phyloP scores from a whole-genome alignment of 1,140 invertebrate genomes.

The Caenorhabditis elegans region DNA sequence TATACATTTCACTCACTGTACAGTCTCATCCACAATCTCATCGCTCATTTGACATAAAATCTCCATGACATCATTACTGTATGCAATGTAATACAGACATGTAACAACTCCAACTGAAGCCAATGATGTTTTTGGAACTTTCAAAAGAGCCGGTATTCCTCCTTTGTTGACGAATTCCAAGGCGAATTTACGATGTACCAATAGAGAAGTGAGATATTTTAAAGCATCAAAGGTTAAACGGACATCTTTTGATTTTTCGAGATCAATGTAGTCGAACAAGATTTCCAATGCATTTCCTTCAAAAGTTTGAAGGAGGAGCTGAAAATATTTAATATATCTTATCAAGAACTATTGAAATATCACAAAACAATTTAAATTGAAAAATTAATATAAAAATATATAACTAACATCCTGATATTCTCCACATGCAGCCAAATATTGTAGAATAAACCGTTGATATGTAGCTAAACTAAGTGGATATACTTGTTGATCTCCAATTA shows the following conservation, averaged over 20 bases:
- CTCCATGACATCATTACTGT: constrained; percentile 96
- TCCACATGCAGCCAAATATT: constrained; percentile 88
- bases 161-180: constrained; percentile 86
- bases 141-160: constrained; percentile 79
- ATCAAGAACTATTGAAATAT: too few species aligned
- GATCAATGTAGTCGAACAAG: constrained; percentile 85
- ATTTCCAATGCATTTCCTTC: constrained; percentile 85
- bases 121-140: constrained; percentile 70
- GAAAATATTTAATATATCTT: too few species aligned
- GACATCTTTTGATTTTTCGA: constrained; percentile 83
- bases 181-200: constrained; percentile 96
- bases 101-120: constrained; percentile 88
- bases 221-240: constrained; percentile 87
- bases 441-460: constrained; percentile 84
- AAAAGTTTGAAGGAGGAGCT: constrained; percentile 85
- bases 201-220: constrained; percentile 83
- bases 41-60: constrained; percentile 83
- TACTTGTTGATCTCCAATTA: constrained; percentile 80
- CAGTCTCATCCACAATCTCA: constrained; percentile 77
- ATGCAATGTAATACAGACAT: constrained; percentile 91
- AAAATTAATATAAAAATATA: background rate
- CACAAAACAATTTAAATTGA: too few species aligned
- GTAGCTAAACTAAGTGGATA: constrained; percentile 83
- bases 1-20: constrained; percentile 72
- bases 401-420: constrained; percentile 86